phyloP scores from a whole-genome alignment of 2,113 vertebrate genomes.

The Cnemophilus loriae region DNA sequence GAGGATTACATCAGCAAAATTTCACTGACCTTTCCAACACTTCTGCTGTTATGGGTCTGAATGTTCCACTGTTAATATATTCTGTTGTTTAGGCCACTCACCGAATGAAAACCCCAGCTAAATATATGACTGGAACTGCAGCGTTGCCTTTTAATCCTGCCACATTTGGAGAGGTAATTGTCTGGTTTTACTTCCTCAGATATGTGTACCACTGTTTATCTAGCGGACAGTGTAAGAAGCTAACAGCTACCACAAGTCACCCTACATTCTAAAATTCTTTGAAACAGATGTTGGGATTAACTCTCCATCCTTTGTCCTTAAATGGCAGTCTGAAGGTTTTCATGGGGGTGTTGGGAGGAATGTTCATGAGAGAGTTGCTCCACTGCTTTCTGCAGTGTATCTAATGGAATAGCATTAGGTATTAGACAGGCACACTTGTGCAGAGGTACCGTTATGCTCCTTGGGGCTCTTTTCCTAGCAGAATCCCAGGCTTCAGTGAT shows the following conservation, averaged over 20 bases:
- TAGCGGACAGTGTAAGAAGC: background rate
- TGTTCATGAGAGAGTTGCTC: background rate
- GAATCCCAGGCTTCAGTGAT: background rate
- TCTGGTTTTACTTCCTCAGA: background rate
- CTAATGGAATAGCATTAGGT: background rate
- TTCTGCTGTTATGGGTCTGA: background rate
- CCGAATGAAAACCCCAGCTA: slow-evolving; percentile 92
- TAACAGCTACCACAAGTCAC: background rate
- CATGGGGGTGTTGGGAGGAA: accelerated
- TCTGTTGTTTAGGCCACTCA: slow-evolving; percentile 82
- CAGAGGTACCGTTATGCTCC: background rate
- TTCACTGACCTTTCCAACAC: background rate
- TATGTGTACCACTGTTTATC: background rate
- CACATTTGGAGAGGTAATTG: slow-evolving; percentile 89
- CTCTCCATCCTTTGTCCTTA: background rate
- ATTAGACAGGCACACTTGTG: background rate
- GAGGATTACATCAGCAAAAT: slow-evolving; percentile 2
- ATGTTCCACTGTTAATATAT: background rate
- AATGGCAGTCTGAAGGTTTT: background rate
- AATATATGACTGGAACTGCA: slow-evolving; percentile 87
- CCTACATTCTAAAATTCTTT: background rate
- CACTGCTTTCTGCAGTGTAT: background rate
- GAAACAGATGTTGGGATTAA: background rate
- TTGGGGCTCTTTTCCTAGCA: background rate
- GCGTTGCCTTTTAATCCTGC: slow-evolving; percentile 93